Evolutionary conservation across 1,140 invertebrate genomes (phyloP), one percentile per base, ranked within the genome.

Genomic region (Anthonomus grandis): DNA sequence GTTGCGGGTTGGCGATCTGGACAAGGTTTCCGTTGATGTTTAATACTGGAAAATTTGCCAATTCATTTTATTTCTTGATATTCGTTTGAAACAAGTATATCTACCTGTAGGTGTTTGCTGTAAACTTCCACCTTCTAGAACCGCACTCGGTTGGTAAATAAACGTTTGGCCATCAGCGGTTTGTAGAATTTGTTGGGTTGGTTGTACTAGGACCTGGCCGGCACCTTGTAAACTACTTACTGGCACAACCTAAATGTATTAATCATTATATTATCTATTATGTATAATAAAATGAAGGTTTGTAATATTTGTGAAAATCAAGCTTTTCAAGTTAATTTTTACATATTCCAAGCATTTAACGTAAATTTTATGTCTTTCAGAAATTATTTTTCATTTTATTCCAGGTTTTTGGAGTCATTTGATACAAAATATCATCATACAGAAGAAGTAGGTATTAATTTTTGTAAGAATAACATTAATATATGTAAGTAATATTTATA

Each of bases 101-200:
- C 27, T 71, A 84, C 82, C 78, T 67, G 82, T 83, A 2, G 81
- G 79, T 67, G 84, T 81, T 52, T 84, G 80, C 55, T 84, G 80
- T 23, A 78, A 66, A 38, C 46, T 51, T 21, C 72, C 58, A 25
- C 80, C 75, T 70, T 79, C 78, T 39, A 78, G 78, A 13, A 84
- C 68, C 39, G 79, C 76, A n/a, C 86, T 79, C 2, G 90, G 90
- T 70, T 94, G 90, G 70, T 93, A 95, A 52, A 95, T 86, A 60
- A 90, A 89, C 0, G 92, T 93, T 73, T 96, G 93, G n/a, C 93
- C 93, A 78, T 96, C 93, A 0, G 89, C 79, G 8, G 91, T 91
- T 72, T 95, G 93, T 25, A 97, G 83, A 19, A 97, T 80, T 73
- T 93, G 85, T 17, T 81, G 82, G 44, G 79, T 79, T 8, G 78